Evolutionary conservation across 2,797 vertebrate genomes (phyloP).

Genomic region (Gobio occitaniae): DNA sequence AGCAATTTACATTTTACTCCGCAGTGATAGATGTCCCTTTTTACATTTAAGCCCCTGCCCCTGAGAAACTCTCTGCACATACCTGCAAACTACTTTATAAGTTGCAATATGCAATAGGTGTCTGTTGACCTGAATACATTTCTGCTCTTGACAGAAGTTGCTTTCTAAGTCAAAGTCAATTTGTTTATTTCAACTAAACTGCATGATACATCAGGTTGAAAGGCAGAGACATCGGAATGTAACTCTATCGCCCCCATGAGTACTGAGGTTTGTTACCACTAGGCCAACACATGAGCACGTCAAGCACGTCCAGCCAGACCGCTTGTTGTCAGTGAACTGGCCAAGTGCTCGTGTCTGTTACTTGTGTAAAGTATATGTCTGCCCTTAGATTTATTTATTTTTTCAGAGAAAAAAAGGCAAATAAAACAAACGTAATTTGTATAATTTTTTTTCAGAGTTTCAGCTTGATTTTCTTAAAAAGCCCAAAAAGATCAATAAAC

Average conservation of each 20-base stretch:
- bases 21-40: no score
- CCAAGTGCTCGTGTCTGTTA: background rate
- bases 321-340: background rate
- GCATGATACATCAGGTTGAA: background rate
- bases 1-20: no score
- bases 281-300: background rate
- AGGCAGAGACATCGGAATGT: background rate
- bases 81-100: background rate
- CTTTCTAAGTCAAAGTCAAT: background rate
- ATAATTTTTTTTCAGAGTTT: background rate
- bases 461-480: background rate
- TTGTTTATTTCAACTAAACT: background rate
- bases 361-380: background rate
- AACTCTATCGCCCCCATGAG: background rate
- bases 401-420: background rate
- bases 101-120: background rate
- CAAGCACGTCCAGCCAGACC: background rate
- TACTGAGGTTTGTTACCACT: background rate
- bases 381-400: background rate
- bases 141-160: background rate
- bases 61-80: no score
- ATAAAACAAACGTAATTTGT: background rate
- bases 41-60: no score
- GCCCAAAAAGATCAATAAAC: background rate
- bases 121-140: background rate